Percentiles rank a stretch among this genome's conserved stretches.
These are phyloP conservation scores for Pegea sp. DNA, from an alignment of 23 tunicate genomes.

Conservation along the genomic window DNA sequence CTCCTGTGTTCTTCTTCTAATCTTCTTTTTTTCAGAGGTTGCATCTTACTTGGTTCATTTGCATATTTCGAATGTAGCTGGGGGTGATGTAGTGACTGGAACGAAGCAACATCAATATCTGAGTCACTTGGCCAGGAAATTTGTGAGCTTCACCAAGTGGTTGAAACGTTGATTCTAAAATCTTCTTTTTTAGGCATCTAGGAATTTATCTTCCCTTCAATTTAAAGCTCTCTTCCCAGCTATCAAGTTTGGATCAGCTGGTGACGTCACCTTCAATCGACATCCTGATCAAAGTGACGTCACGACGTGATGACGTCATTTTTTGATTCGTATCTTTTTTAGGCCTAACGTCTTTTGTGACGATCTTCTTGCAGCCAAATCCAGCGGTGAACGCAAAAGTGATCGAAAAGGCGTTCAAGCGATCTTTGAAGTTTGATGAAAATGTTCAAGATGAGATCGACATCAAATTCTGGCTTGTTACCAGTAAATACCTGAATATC, in stretches of 20 bases:
- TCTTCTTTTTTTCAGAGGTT: not conserved
- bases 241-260: conserved; percentile 30
- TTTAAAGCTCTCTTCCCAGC: conserved; percentile 2
- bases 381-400: not conserved
- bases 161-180: no score
- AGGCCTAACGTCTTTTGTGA: not conserved
- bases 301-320: no score
- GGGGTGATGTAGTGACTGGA: not conserved
- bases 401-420: not conserved
- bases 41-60: not conserved
- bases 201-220: not conserved
- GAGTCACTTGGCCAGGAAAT: no score
- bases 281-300: conserved; percentile 41
- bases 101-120: not conserved
- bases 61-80: not conserved
- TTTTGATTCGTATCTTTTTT: no score
- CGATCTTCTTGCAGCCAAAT: not conserved
- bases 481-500: not conserved
- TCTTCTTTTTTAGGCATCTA: no score
- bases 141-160: no score
- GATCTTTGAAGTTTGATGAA: not conserved
- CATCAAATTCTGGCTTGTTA: not conserved
- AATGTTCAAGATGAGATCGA: not conserved
- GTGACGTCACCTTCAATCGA: conserved; percentile 13
- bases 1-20: not conserved